Conservation (phyloP, 1,140 invertebrate species). For the Atta texana region DNA sequence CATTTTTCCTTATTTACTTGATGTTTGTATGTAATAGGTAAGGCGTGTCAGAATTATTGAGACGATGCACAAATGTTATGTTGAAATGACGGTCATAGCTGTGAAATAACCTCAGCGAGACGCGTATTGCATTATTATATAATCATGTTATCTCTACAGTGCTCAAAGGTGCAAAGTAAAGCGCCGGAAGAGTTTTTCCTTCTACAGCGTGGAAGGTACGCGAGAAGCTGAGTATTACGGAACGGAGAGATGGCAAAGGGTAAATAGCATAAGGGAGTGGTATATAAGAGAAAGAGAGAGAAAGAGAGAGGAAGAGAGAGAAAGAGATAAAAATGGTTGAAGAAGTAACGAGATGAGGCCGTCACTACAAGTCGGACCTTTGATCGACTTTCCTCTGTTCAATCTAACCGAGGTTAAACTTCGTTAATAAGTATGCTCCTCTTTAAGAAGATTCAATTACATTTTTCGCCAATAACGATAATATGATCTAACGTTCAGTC, state of each 20-base stretch:
- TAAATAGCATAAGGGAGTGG: conserved; percentile 25
- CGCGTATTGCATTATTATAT: conserved; percentile 58
- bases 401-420: conserved; percentile 77
- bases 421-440: conserved; percentile 80
- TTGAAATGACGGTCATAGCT: conserved; percentile 32
- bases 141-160: conserved; percentile 51
- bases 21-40: conserved; percentile 39
- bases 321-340: neutral
- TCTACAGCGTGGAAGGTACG: conserved; percentile 5
- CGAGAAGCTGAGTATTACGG: conserved; percentile 36
- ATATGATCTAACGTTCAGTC: conserved; percentile 40
- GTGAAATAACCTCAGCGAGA: conserved; percentile 40
- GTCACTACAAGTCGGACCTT: conserved; percentile 69
- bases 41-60: neutral
- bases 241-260: conserved; percentile 22
- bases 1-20: neutral
- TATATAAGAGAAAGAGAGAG: neutral
- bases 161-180: conserved; percentile 62
- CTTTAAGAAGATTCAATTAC: conserved; percentile 83
- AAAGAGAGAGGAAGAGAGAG: neutral
- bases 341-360: conserved; percentile 22
- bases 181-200: conserved; percentile 50
- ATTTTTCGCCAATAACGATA: conserved; percentile 74
- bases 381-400: conserved; percentile 76
- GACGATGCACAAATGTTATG: conserved; percentile 14